These are phyloP conservation scores for Heterodera carotae DNA, from an alignment of 1,140 invertebrate species.

Conservation along the genomic window DNA sequence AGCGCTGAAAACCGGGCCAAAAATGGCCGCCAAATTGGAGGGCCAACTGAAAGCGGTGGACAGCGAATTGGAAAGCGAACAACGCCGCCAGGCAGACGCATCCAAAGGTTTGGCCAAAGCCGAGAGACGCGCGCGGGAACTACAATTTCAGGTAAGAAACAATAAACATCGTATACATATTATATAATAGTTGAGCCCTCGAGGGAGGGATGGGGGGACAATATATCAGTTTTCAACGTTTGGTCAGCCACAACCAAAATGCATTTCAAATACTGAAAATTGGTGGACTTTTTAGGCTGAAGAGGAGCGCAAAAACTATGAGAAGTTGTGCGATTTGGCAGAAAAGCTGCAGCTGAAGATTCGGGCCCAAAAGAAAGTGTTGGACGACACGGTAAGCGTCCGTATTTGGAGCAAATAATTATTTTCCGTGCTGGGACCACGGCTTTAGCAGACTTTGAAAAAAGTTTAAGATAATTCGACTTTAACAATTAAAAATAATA, in stretches of 20 bases:
- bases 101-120: constrained; percentile 74
- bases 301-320: constrained; percentile 66
- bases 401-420: too few species aligned
- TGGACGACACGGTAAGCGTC: constrained; percentile 80
- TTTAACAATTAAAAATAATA: too few species aligned
- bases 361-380: constrained; percentile 98
- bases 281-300: constrained; percentile 42
- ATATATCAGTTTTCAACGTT: too few species aligned
- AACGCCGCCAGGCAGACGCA: constrained; percentile 87
- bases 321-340: constrained; percentile 78
- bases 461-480: too few species aligned
- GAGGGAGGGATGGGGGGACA: too few species aligned
- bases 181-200: too few species aligned
- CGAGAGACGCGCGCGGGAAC: constrained; percentile 74
- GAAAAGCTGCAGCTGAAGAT: constrained; percentile 98
- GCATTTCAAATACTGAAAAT: not conserved
- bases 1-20: constrained; percentile 89
- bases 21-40: constrained; percentile 75
- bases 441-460: too few species aligned
- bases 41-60: constrained; percentile 77
- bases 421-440: too few species aligned
- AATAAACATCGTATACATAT: too few species aligned
- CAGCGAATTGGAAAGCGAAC: constrained; percentile 94
- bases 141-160: constrained; percentile 75
- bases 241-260: too few species aligned